Evolutionary conservation across 1,140 invertebrate genomes (phyloP).

Genomic region (Caenorhabditis brenneri): DNA sequence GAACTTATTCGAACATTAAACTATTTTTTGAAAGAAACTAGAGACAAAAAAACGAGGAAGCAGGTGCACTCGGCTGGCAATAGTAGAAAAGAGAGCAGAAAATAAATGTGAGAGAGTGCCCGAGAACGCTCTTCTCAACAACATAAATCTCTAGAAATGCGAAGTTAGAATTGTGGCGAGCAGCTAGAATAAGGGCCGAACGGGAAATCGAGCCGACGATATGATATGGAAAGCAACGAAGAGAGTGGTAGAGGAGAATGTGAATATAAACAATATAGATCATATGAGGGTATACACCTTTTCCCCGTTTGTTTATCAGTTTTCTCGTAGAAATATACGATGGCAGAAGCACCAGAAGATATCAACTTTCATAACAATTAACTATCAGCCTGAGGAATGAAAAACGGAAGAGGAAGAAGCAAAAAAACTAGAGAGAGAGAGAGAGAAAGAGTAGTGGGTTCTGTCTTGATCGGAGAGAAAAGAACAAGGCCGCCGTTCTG

Average conservation of each 20-base stretch:
- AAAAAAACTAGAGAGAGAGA: neutral
- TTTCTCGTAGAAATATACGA: neutral
- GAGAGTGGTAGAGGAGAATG: neutral
- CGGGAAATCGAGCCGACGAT: neutral
- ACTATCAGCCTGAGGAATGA: neutral
- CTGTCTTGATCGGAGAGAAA: conserved; percentile 5
- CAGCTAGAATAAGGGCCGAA: neutral
- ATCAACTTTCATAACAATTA: conserved; percentile 9
- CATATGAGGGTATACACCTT: neutral
- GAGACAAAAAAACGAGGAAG: neutral
- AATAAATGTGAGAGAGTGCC: neutral
- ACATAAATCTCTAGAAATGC: neutral
- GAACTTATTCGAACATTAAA: too few species aligned
- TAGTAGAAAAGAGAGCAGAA: conserved; percentile 9
- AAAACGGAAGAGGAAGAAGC: neutral
- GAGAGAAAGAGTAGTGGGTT: too few species aligned
- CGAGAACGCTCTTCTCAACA: neutral
- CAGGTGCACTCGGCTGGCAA: neutral
- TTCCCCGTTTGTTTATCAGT: conserved; percentile 1
- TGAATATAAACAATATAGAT: conserved; percentile 38
- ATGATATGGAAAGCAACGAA: conserved; percentile 3
- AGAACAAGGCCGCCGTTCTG: neutral
- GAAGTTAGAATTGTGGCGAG: neutral
- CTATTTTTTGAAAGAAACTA: too few species aligned
- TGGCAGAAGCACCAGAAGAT: neutral